Evolutionary conservation across 2,113 vertebrate species (phyloP).

Genomic region (Rhinoderma darwinii): DNA sequence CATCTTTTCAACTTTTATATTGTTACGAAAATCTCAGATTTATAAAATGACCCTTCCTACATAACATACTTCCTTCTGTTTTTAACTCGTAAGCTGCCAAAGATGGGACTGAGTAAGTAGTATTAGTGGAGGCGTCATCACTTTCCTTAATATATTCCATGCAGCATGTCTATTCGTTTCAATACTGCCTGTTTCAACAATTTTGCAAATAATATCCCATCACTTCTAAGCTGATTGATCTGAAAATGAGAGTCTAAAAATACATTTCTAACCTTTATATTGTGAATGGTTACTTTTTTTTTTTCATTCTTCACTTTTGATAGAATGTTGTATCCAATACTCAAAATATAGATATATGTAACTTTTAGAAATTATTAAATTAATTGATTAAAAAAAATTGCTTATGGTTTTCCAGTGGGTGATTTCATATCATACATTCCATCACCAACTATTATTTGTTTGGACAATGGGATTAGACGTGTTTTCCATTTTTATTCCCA

Average conservation of each 20-base stretch:
- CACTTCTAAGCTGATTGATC: neutral
- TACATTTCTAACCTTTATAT: neutral
- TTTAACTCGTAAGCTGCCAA: constrained; percentile 34
- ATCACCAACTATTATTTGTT: neutral
- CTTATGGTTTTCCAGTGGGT: neutral
- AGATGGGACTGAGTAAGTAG: constrained; percentile 36
- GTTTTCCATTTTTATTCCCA: neutral
- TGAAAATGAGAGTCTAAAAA: neutral
- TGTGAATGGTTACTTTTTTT: neutral
- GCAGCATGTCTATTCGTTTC: neutral
- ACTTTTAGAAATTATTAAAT: neutral
- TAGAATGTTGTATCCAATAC: neutral
- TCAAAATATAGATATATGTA: neutral
- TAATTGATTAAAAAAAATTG: too few relatives aligned
- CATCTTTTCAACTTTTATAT: neutral
- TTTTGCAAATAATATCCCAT: neutral
- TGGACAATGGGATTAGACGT: neutral
- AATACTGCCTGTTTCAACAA: too few relatives aligned
- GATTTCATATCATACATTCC: neutral
- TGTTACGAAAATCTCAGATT: too few relatives aligned
- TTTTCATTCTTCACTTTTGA: neutral
- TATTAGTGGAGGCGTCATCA: neutral
- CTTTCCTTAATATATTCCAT: constrained; percentile 4
- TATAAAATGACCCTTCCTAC: neutral
- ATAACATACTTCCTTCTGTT: constrained; percentile 13